Conservation (phyloP, 1,140 invertebrate species). For the Leptonema lineaticorne region DNA sequence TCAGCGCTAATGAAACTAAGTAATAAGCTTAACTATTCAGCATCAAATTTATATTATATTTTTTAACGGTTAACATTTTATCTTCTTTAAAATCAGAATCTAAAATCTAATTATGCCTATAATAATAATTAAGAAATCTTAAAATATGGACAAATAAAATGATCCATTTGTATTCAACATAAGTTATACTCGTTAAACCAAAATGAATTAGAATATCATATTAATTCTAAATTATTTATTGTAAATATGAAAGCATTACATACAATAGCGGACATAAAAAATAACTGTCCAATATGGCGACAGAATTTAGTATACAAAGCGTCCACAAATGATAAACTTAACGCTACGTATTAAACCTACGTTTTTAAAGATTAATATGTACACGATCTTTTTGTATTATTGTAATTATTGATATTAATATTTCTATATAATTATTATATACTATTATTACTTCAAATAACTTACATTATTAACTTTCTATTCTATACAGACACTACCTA, state of each 20-base stretch:
- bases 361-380: conserved; percentile 24
- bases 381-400: conserved; percentile 9
- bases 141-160: no score
- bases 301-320: conserved; percentile 18
- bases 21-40: conserved; percentile 23
- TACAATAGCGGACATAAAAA: conserved; percentile 22
- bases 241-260: conserved; percentile 26
- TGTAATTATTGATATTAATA: neutral
- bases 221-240: conserved; percentile 20
- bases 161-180: neutral
- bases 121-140: neutral
- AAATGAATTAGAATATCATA: conserved; percentile 16
- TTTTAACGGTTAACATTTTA: conserved; percentile 5
- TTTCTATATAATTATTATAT: conserved; percentile 2
- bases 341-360: conserved; percentile 5
- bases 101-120: no score
- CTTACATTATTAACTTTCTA: no score
- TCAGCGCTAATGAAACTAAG: conserved; percentile 34
- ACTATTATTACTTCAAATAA: conserved; percentile 12
- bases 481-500: no score
- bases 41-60: conserved; percentile 11
- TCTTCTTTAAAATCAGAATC: no score
- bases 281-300: conserved; percentile 26
- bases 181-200: conserved; percentile 4
- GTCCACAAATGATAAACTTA: conserved; percentile 16